phyloP scores from a whole-genome alignment of 92 coral and sea anemone species.

The Galaxea fascicularis region DNA sequence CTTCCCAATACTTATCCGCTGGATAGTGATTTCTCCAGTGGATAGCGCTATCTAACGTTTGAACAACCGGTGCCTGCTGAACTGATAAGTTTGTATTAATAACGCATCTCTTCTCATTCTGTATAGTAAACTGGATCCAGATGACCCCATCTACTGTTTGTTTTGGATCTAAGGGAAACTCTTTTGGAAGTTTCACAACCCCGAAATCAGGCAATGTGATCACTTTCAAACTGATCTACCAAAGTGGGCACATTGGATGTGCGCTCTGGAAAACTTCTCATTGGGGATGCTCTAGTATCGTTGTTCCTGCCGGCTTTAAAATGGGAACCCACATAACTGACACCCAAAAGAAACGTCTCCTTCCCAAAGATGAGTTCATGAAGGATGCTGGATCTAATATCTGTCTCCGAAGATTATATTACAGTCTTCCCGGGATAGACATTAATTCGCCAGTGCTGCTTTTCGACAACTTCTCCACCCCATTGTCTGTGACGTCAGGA shows the following conservation, averaged over 20 bases:
- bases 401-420: neutral
- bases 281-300: neutral
- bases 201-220: neutral
- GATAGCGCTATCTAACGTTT: no score
- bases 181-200: neutral
- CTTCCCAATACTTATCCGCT: no score
- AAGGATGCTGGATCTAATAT: neutral
- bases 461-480: slow-evolving; percentile 8
- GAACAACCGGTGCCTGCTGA: no score
- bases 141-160: slow-evolving; percentile 28
- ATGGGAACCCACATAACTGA: neutral
- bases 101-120: neutral
- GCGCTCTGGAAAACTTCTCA: neutral
- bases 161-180: slow-evolving; percentile 2
- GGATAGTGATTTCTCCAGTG: no score
- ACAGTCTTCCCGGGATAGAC: neutral
- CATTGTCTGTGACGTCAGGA: neutral
- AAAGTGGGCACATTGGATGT: neutral
- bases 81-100: neutral
- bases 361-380: neutral
- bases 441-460: slow-evolving; percentile 5
- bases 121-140: slow-evolving; percentile 1
- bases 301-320: neutral
- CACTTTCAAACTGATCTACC: slow-evolving; percentile 11
- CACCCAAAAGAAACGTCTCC: neutral